Evolutionary conservation across 2,113 vertebrate species (phyloP).

Genomic region (Sorex araneus): DNA sequence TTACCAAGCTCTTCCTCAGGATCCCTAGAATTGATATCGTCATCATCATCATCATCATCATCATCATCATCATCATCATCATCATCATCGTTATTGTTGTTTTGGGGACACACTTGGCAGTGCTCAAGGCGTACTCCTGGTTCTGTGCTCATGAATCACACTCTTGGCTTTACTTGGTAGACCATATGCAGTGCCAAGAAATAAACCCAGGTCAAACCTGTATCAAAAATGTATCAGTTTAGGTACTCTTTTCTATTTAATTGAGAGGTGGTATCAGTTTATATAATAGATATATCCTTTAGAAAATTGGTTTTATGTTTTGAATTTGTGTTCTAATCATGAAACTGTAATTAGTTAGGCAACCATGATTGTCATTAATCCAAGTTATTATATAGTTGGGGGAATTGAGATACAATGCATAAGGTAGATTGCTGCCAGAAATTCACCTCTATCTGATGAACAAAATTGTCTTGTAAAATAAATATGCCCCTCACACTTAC

Average conservation of each 20-base stretch:
- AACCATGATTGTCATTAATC: constrained; percentile 12
- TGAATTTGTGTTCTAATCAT: constrained; percentile 57
- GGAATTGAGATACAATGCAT: constrained; percentile 29
- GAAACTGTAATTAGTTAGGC: constrained; percentile 37
- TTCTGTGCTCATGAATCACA: too few relatives aligned
- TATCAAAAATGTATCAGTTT: too few relatives aligned
- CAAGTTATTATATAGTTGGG: neutral
- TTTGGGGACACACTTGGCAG: too few relatives aligned
- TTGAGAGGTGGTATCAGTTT: constrained; percentile 71
- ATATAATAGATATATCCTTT: constrained; percentile 71
- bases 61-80: too few relatives aligned
- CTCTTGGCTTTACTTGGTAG: too few relatives aligned
- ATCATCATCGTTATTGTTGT: too few relatives aligned
- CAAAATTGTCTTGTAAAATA: neutral
- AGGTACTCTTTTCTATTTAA: constrained; percentile 37
- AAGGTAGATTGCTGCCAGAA: constrained; percentile 7
- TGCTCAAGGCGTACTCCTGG: too few relatives aligned
- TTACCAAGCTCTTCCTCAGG: too few relatives aligned
- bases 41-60: too few relatives aligned
- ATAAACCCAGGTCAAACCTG: too few relatives aligned
- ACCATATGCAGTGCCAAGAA: too few relatives aligned
- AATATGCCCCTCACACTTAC: neutral
- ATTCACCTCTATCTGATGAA: constrained; percentile 31
- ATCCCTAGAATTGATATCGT: too few relatives aligned
- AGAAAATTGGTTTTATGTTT: constrained; percentile 72